Conservation (phyloP, 2,888 invertebrate genomes). For the Andrena trimmerana region DNA sequence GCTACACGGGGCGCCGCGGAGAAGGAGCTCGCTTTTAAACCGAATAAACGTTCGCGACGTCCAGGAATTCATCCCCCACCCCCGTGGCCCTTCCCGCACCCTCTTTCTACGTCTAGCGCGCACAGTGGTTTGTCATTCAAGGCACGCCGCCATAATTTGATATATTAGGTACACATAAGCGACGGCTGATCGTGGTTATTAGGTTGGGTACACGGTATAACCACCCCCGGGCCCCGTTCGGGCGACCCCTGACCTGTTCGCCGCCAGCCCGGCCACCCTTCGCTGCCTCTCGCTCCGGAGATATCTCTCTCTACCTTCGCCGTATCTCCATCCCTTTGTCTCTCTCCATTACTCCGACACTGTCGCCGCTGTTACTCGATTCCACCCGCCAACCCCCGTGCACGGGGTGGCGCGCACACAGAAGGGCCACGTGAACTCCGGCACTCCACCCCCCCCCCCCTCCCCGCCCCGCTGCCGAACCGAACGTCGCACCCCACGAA, state of each 20-base stretch:
- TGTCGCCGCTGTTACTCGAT: conserved; percentile 1
- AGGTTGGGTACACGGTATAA: conserved; percentile 81
- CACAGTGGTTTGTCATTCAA: conserved; percentile 77
- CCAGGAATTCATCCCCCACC: conserved; percentile 51
- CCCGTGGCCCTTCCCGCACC: conserved; percentile 10
- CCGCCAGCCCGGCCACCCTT: conserved; percentile 53
- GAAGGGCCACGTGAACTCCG: neutral
- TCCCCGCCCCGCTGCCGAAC: neutral
- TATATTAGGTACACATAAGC: conserved; percentile 84
- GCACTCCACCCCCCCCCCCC: neutral
- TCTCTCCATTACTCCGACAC: conserved; percentile 23
- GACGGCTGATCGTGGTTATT: conserved; percentile 84
- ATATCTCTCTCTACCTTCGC: conserved; percentile 9
- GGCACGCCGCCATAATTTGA: conserved; percentile 83
- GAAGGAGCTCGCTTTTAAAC: neutral
- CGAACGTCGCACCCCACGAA: conserved; percentile 41
- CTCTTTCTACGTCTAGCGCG: conserved; percentile 62
- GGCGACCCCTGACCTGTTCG: conserved; percentile 75
- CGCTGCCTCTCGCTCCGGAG: conserved; percentile 26
- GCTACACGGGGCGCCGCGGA: neutral
- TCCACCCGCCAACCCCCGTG: neutral
- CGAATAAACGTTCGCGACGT: conserved; percentile 12
- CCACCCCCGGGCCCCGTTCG: conserved; percentile 67
- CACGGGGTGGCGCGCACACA: neutral
- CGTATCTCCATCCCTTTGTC: conserved; percentile 4